These are phyloP conservation scores for Desmophyllum pertusum DNA, from an alignment of 92 coral and sea anemone species.

Conservation along the genomic window DNA sequence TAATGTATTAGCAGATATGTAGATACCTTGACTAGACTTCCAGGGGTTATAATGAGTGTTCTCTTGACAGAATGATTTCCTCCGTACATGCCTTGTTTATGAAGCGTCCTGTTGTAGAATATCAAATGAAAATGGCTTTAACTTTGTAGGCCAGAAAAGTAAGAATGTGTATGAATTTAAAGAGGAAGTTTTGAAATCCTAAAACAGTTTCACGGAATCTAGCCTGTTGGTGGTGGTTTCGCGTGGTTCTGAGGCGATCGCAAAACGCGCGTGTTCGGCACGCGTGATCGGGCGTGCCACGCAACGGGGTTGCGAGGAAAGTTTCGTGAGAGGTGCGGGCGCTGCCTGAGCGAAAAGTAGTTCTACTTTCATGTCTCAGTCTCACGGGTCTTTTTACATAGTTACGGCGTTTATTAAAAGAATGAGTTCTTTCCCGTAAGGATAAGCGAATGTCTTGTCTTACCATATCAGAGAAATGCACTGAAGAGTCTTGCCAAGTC, in stretches of 20 bases:
- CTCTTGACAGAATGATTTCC: slow-evolving; percentile 78
- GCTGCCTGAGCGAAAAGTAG: too few species aligned
- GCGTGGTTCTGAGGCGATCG: not conserved
- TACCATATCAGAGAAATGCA: slow-evolving; percentile 93
- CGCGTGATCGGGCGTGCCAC: too few species aligned
- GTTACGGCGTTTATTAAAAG: too few species aligned
- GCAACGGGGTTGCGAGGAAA: too few species aligned
- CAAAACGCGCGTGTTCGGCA: too few species aligned
- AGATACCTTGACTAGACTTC: slow-evolving; percentile 94
- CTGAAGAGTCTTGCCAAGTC: slow-evolving; percentile 92
- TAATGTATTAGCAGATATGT: too few species aligned
- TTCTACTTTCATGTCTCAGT: too few species aligned
- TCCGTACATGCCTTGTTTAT: slow-evolving; percentile 92
- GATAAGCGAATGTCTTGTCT: not conserved
- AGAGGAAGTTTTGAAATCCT: too few species aligned
- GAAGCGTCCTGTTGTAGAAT: slow-evolving; percentile 75
- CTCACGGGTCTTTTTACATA: not conserved
- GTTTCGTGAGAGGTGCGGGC: too few species aligned
- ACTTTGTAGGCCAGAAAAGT: not conserved
- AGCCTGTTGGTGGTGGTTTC: not conserved
- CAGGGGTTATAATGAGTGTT: slow-evolving; percentile 95
- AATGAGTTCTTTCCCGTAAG: not conserved
- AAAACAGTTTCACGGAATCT: not conserved
- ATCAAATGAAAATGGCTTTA: not conserved
- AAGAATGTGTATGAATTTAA: not conserved